phyloP scores from a whole-genome alignment of 2,888 invertebrate genomes.

The Thyatira batis region DNA sequence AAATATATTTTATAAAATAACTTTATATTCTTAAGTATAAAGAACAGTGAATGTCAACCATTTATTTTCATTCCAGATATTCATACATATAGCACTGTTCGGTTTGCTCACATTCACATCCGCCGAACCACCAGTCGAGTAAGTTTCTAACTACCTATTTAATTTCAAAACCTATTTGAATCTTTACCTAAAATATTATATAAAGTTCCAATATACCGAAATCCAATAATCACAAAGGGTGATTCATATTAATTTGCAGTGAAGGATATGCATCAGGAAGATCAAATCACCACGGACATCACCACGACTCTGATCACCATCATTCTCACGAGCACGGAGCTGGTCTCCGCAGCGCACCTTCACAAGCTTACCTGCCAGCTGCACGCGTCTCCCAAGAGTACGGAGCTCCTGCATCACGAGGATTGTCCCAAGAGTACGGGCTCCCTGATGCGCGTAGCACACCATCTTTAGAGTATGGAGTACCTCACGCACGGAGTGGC shows the following conservation, averaged over 20 bases:
- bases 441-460: constrained; percentile 34
- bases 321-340: too few species aligned
- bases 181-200: too few species aligned
- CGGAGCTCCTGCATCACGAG: constrained; percentile 4
- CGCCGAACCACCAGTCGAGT: constrained; percentile 17
- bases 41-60: too few species aligned
- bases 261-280: too few species aligned
- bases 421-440: constrained; percentile 56
- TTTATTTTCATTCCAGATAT: constrained; percentile 13
- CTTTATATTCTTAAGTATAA: too few species aligned
- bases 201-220: background rate
- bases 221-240: background rate
- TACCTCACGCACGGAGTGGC: constrained; percentile 14
- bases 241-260: background rate
- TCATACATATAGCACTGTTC: constrained; percentile 12
- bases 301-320: too few species aligned
- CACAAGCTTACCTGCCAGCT: background rate
- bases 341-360: background rate
- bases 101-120: constrained; percentile 7
- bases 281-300: too few species aligned
- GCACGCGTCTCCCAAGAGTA: constrained; percentile 26
- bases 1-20: too few species aligned
- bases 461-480: background rate
- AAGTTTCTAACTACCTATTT: constrained; percentile 3
- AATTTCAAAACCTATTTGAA: too few species aligned